Base-by-base conservation (phyloP, 1,140 invertebrate genomes). In the Papilio xuthus region DNA sequence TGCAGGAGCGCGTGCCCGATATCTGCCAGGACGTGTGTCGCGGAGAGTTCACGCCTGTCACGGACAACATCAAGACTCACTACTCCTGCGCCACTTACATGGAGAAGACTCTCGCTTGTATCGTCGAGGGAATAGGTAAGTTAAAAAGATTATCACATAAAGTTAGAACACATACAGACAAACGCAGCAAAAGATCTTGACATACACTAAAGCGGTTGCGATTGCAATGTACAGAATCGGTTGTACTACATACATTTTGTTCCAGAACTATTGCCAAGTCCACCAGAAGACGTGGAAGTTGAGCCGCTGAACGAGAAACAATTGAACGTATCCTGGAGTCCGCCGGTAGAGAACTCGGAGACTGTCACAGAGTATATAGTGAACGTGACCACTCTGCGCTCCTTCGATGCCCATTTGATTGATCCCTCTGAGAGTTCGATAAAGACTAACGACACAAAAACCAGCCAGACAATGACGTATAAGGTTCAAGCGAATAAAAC, bases 41-140 rank as follows among this genome's bases (percentile, higher is more conserved):
- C n/a, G 97, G 97, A 44, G 96, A 97, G 84, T 98, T 97, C 89
- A 97, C 96, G 0, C 95, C 96, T 0, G 97, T 97, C n/a, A 97
- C 97, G 0, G 96, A 97, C 88, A 96, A 96, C 79, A 96, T 98
- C 23, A 96, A 97, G 90, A 97, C 97, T 2, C 97, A 97, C 82
- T 97, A 97, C 86, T 97, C 97, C 1, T 98, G 97, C 88, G 96
- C 97, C 0, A 95, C 96, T 3, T 97, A 97, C 83, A 97, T 97
- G n/a, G 96, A 97, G 84, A 96, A 96, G 82, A 97, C 97, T 0
- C 91, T 98, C 9, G 96, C 97, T 78, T 97, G 97, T 87, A 97
- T 97, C 77, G 95, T 97, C 9, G 96, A 97, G 90, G 97, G 97
- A 75, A 96, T 97, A 75, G 96, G 97, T 96, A 92, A 95, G 89